phyloP scores from a whole-genome alignment of 2,888 invertebrate genomes.

The Rambutsinella grinnellia region DNA sequence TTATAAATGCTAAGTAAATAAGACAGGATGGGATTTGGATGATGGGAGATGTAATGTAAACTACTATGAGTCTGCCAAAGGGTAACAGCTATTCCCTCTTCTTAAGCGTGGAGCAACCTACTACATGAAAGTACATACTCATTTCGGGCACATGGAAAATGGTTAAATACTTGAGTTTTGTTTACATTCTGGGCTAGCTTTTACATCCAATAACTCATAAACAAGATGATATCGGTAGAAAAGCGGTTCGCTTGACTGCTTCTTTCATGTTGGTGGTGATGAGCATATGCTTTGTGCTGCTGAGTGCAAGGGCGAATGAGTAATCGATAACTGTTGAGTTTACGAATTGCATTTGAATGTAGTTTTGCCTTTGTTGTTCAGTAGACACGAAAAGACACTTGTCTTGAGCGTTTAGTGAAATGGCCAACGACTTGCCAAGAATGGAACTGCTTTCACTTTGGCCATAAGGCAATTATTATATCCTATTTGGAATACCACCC shows the following conservation, averaged over 20 bases:
- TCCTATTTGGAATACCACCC: too few relatives aligned
- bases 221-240: background rate
- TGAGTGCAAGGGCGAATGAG: background rate
- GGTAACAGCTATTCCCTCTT: background rate
- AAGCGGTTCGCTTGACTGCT: background rate
- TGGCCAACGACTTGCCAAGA: too few relatives aligned
- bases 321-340: too few relatives aligned
- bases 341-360: too few relatives aligned
- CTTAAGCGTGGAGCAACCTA: background rate
- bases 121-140: background rate
- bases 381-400: too few relatives aligned
- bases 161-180: constrained; percentile 23
- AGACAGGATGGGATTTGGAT: constrained; percentile 6
- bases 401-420: too few relatives aligned
- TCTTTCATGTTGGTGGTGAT: constrained; percentile 1
- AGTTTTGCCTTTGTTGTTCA: too few relatives aligned
- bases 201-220: background rate
- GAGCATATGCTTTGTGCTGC: background rate
- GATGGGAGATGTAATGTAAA: background rate
- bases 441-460: too few relatives aligned
- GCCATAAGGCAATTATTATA: too few relatives aligned
- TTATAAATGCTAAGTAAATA: constrained; percentile 36
- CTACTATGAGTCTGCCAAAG: background rate
- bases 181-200: constrained; percentile 27
- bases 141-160: constrained; percentile 3